Evolutionary conservation across 2,888 invertebrate species (phyloP).

Genomic region (Eupithecia abbreviata): DNA sequence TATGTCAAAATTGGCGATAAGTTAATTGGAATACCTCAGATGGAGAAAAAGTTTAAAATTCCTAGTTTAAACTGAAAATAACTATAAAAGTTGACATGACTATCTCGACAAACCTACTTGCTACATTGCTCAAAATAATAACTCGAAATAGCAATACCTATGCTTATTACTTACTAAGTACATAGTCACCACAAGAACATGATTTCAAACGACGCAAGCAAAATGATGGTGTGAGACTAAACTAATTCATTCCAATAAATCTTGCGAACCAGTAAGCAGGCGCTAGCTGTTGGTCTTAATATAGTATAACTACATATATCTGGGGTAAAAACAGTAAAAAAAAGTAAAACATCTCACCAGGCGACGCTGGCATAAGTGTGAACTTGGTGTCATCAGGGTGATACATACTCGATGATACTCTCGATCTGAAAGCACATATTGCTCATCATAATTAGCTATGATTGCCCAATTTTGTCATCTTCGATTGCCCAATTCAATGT

Average conservation of each 20-base stretch:
- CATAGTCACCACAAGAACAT: background rate
- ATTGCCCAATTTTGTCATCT: too few species aligned
- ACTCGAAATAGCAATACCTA: background rate
- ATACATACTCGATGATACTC: background rate
- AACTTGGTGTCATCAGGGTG: background rate
- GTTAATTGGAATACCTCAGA: background rate
- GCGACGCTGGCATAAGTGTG: background rate
- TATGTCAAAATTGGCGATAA: too few species aligned
- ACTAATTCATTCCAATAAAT: background rate
- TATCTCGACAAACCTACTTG: background rate
- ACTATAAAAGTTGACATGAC: background rate
- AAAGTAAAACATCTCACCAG: background rate
- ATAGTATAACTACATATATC: background rate
- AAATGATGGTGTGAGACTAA: background rate
- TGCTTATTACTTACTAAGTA: background rate
- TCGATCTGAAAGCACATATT: background rate
- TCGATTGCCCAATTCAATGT: too few species aligned
- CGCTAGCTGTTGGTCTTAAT: background rate
- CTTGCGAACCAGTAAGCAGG: background rate
- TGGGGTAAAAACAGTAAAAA: background rate
- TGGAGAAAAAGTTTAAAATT: background rate
- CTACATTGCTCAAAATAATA: background rate
- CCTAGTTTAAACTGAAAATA: background rate
- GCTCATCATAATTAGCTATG: background rate
- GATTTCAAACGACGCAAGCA: constrained; percentile 1